Base-by-base conservation (phyloP, 2,113 vertebrate genomes). In the Lasiurus cinereus region DNA sequence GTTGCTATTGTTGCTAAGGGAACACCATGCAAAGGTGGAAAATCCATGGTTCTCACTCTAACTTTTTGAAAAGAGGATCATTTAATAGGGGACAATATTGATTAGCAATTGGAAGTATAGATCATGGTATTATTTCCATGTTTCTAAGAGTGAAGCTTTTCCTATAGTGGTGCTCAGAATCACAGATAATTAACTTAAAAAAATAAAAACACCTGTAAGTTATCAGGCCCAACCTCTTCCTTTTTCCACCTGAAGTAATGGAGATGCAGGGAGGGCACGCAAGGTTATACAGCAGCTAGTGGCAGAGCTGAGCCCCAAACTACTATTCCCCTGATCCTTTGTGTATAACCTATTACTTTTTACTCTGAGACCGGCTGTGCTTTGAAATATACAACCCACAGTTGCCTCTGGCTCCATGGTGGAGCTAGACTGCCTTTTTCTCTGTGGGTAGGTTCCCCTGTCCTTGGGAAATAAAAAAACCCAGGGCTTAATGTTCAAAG, bases 401-500 rank as follows among this genome's bases (percentile, higher is more conserved):
- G 9, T 19, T 50, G 73, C 4, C 27, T 16, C 46, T 10, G 5
- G 0, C 12, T n/a, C 48, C 46, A n/a, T 19, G 74, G 74, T 18
- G 29, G 29, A 52, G 29, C 74, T n/a, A n/a, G 74, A 13, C 74
- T 12, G 18, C 18, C 29, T 77, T n/a, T 11, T 48, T 50, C 29
- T 77, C 48, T 52, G 29, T 50, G 48, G 29, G 29, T 21, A 50
- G 29, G 74, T 48, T 77, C n/a, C 73, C 31, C 43, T 3, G 73
- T 48, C 73, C 16, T n/a, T 31, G 29, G 48, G 48, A 77, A 77
- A 21, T 77, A n/a, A 77, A 29, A n/a, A 52, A 77, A 19, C 29
- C 5, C 78, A 95, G 96, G 84, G 21, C n/a, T 43, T 97, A 48
- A 74, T 16, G 8, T 97, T 96, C 76, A 83, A 96, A 78, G 96